Evolutionary conservation across 2,888 invertebrate species (phyloP).

Genomic region (Brachypalpus laphriformis): DNA sequence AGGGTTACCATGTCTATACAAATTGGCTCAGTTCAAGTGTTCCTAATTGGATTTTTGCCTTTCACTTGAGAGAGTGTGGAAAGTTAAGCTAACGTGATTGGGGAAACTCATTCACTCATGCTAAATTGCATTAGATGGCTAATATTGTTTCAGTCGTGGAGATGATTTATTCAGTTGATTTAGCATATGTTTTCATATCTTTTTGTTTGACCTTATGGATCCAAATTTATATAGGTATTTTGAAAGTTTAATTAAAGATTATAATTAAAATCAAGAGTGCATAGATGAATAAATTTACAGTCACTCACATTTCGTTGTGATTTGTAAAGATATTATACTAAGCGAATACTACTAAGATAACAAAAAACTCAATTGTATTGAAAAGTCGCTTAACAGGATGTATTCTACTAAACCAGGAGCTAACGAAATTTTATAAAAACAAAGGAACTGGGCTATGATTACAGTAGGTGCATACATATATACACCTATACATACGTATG

Average conservation of each 20-base stretch:
- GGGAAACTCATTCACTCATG: conserved; percentile 26
- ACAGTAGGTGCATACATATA: too few species aligned
- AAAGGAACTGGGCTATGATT: too few species aligned
- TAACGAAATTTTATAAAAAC: too few species aligned
- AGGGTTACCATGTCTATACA: conserved; percentile 53
- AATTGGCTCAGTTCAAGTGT: conserved; percentile 35
- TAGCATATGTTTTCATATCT: background rate
- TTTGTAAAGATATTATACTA: too few species aligned
- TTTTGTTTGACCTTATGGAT: background rate
- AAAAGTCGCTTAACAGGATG: too few species aligned
- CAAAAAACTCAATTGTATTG: too few species aligned
- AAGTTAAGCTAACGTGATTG: conserved; percentile 8
- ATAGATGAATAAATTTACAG: too few species aligned
- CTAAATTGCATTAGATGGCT: conserved; percentile 17
- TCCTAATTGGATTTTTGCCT: conserved; percentile 48
- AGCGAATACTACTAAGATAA: too few species aligned
- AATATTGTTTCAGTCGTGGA: conserved; percentile 6
- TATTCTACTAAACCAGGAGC: too few species aligned
- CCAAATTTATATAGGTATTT: background rate
- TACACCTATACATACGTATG: too few species aligned
- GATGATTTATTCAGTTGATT: conserved; percentile 18
- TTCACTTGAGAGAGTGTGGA: background rate
- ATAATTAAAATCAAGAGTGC: background rate
- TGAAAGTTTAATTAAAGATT: background rate
- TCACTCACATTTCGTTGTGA: too few species aligned